Conservation (phyloP, 2,888 invertebrate species). For the Ariolimax columbianus region DNA sequence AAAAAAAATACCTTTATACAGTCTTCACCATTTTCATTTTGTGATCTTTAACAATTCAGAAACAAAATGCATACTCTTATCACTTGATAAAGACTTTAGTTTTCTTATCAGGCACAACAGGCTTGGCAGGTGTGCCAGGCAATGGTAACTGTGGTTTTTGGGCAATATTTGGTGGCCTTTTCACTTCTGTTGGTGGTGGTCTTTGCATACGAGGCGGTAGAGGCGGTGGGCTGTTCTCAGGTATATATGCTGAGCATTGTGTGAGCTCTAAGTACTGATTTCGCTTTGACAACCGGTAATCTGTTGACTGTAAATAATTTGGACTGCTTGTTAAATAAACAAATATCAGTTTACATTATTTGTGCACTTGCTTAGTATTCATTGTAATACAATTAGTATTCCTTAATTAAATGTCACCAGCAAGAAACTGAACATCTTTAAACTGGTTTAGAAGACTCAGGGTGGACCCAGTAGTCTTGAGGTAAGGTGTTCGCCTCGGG, state of each 20-base stretch:
- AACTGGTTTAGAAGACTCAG: too few species aligned
- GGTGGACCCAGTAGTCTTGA: too few species aligned
- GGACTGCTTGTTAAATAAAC: not conserved
- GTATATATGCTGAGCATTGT: not conserved
- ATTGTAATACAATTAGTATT: not conserved
- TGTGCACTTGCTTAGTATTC: not conserved
- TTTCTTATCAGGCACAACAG: too few species aligned
- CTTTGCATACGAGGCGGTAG: not conserved
- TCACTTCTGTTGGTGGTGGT: not conserved
- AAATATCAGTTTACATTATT: not conserved
- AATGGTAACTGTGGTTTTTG: not conserved
- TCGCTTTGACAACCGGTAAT: slow-evolving; percentile 4
- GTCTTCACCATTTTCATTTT: too few species aligned
- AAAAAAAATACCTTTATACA: too few species aligned
- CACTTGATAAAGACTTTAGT: not conserved
- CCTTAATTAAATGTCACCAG: not conserved
- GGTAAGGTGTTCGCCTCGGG: too few species aligned
- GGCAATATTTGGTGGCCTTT: not conserved
- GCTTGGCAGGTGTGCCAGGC: too few species aligned
- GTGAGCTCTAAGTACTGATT: slow-evolving; percentile 1
- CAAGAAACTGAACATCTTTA: too few species aligned
- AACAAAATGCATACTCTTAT: not conserved
- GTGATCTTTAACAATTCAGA: too few species aligned
- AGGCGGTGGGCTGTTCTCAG: not conserved
- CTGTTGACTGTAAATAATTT: not conserved